phyloP scores from a whole-genome alignment of 2,113 vertebrate species.

The Cebidichthys violaceus region DNA sequence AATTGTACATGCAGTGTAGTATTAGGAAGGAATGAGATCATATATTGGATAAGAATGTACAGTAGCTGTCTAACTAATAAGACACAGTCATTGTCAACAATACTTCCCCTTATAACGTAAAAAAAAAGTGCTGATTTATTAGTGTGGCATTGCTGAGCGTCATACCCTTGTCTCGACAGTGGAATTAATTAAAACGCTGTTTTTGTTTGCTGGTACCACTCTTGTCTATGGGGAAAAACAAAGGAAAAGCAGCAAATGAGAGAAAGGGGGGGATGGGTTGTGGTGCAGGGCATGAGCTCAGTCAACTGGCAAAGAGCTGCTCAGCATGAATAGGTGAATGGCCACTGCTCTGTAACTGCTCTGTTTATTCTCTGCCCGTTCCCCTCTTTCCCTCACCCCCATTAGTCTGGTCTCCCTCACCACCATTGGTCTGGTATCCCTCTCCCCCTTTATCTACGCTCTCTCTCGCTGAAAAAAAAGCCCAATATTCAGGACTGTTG shows the following conservation, averaged over 20 bases:
- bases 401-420: conserved; percentile 30
- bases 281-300: conserved; percentile 7
- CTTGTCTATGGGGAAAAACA: not conserved
- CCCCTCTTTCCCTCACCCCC: conserved; percentile 20
- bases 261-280: not conserved
- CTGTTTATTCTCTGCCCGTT: conserved; percentile 28
- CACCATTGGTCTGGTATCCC: conserved; percentile 31
- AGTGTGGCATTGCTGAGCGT: not conserved
- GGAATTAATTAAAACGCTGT: conserved; percentile 1
- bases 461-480: conserved; percentile 4
- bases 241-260: not conserved
- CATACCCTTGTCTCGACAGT: conserved; percentile 1
- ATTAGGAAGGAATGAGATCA: not conserved
- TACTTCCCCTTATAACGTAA: not conserved
- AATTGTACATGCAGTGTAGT: not conserved
- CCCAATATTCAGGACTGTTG: conserved; percentile 5
- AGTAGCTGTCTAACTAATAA: not conserved
- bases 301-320: conserved; percentile 50
- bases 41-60: not conserved
- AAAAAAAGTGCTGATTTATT: not conserved
- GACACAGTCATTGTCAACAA: not conserved
- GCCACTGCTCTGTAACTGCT: conserved; percentile 45
- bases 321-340: conserved; percentile 53
- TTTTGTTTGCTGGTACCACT: not conserved
- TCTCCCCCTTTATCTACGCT: conserved; percentile 17